phyloP scores from a whole-genome alignment of 2,888 invertebrate species.

The Melanotus villosus region DNA sequence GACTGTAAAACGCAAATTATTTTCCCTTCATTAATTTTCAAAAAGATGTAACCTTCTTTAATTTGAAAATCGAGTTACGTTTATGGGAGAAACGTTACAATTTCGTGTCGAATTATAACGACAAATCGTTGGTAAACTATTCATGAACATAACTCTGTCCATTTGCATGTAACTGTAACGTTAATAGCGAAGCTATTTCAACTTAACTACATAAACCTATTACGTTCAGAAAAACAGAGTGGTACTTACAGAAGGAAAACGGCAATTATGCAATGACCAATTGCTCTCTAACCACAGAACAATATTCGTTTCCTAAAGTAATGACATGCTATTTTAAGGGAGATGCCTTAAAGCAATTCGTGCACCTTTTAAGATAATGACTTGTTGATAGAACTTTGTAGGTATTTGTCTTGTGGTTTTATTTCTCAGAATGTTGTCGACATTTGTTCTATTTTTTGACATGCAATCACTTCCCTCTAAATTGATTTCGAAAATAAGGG shows the following conservation, averaged over 20 bases:
- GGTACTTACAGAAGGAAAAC: constrained; percentile 35
- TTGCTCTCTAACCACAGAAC: constrained; percentile 43
- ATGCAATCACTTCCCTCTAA: neutral
- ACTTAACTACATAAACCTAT: constrained; percentile 26
- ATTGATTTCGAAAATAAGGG: neutral
- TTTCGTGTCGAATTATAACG: too few species aligned
- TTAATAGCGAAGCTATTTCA: constrained; percentile 26
- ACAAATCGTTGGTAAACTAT: neutral
- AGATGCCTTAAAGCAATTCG: constrained; percentile 29
- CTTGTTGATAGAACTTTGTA: constrained; percentile 29
- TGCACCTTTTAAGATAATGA: constrained; percentile 38
- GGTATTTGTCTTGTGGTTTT: constrained; percentile 31
- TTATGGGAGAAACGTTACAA: too few species aligned
- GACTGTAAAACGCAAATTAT: too few species aligned
- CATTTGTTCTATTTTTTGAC: neutral
- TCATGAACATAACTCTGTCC: neutral
- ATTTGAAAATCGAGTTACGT: too few species aligned
- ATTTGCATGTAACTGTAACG: constrained; percentile 22
- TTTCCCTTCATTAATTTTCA: too few species aligned
- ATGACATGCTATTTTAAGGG: constrained; percentile 41
- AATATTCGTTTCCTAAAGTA: constrained; percentile 40
- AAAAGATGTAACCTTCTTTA: too few species aligned
- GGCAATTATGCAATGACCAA: constrained; percentile 43
- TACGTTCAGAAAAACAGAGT: constrained; percentile 22
- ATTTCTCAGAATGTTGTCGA: constrained; percentile 20